Base-by-base conservation (phyloP, 2,797 vertebrate species). In the Buceros bicornis region DNA sequence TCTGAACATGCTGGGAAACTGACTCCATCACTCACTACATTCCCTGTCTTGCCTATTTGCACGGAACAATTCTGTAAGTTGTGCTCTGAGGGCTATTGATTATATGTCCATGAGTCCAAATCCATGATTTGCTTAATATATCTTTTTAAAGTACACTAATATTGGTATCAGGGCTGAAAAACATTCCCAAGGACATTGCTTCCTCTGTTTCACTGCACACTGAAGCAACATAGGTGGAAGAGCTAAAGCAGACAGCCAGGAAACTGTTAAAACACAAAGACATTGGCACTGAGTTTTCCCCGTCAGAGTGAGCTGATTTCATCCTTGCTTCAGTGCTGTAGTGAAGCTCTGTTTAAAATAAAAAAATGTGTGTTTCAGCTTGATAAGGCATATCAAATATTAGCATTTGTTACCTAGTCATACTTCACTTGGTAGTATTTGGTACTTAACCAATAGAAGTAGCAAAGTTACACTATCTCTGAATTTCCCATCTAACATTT, bases 201-300 rank as follows among this genome's bases (percentile, higher is more conserved):
- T 81, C 13, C 37, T 85, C 67, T 74, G 25, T 74, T 88, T 81
- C 45, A 29, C 3, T 50, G 28, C 51, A 35, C 6, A 5, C 37
- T 82, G 65, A 82, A 65, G 54, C 25, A 71, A 35, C 21, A 12
- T 11, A 42, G 40, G 48, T 91, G 19, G 60, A 80, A 76, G 20
- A 86, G 10, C 47, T 91, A 35, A 62, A 91, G 62, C 60, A 71
- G 47, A 11, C 16, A 84, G 50, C 33, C 58, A 74, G 57, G 47
- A 87, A 92, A 87, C 56, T 82, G 78, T 90, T 82, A 87, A 93
- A 96, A 81, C 11, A 61, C 21, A 48, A 88, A 76, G 40, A 14
- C 22, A 20, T 24, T 66, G 77, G 25, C 73, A 47, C n/a, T 79
- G 90, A 18, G 77, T 90, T 84, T 84, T 69, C 77, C 19, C 35